Conservation (phyloP, 2,888 invertebrate species). For the Rhaphigaster nebulosa region DNA sequence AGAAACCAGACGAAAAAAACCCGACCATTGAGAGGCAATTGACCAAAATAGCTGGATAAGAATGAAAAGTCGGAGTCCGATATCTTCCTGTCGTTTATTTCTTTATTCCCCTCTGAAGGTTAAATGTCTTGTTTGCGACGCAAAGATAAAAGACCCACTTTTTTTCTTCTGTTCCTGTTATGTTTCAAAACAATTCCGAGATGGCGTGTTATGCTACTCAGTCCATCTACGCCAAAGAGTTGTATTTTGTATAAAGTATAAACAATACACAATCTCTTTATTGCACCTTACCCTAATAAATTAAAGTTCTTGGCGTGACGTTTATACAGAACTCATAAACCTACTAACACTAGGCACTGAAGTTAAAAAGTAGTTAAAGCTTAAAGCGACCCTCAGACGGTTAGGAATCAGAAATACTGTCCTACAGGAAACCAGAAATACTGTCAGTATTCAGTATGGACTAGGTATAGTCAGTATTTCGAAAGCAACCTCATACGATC, state of each 20-base stretch:
- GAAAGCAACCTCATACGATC: too few relatives aligned
- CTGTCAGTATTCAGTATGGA: too few relatives aligned
- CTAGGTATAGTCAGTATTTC: too few relatives aligned
- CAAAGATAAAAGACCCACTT: not conserved
- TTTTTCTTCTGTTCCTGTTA: not conserved
- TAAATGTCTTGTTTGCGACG: not conserved
- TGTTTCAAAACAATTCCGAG: not conserved
- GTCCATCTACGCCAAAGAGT: not conserved
- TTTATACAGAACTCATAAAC: not conserved
- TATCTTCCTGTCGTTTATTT: not conserved
- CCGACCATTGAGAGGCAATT: not conserved
- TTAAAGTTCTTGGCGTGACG: not conserved
- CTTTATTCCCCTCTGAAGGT: not conserved
- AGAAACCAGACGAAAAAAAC: not conserved
- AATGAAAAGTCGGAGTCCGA: not conserved
- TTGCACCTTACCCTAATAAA: not conserved
- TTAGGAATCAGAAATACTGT: too few relatives aligned
- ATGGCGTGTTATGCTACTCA: not conserved
- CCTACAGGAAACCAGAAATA: too few relatives aligned
- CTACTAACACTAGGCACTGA: not conserved
- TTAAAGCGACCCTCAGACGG: too few relatives aligned
- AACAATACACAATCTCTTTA: not conserved
- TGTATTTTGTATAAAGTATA: too few relatives aligned
- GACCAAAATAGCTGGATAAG: not conserved
- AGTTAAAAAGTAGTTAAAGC: not conserved